A percentile compares a stretch with the other conserved stretches of the same genome.
Conservation (phyloP, 2,888 invertebrate species). For the Muschampia plurimacula region DNA sequence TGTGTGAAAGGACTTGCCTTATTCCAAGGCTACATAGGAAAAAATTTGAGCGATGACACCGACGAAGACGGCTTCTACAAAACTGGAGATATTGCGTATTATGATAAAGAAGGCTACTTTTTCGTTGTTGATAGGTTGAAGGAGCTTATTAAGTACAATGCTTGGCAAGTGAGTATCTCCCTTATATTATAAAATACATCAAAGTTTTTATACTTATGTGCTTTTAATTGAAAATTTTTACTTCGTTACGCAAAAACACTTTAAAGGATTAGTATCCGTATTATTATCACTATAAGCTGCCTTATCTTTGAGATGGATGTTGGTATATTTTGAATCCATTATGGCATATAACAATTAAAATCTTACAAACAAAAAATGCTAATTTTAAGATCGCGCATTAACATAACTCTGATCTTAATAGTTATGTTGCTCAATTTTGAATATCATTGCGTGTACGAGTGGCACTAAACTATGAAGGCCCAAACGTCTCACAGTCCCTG, state of each 20-base stretch:
- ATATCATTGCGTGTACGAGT: background rate
- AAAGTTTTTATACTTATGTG: too few species aligned
- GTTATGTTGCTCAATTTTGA: background rate
- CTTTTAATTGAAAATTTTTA: background rate
- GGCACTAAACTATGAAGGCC: background rate
- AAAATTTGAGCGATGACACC: slow-evolving; percentile 54
- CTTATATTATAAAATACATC: too few species aligned
- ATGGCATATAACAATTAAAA: slow-evolving; percentile 1
- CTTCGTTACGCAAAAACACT: background rate
- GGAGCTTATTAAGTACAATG: slow-evolving; percentile 73
- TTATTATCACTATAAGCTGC: background rate
- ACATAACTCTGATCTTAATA: background rate
- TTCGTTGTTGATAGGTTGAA: slow-evolving; percentile 70
- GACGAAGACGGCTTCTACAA: slow-evolving; percentile 69
- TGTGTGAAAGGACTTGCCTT: slow-evolving; percentile 64
- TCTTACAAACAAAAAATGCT: background rate
- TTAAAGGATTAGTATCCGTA: background rate
- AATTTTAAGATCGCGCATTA: background rate
- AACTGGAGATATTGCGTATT: slow-evolving; percentile 71
- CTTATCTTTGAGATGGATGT: background rate
- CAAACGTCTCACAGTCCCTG: slow-evolving; percentile 18
- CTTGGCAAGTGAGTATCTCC: slow-evolving; percentile 61
- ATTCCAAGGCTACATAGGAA: slow-evolving; percentile 67
- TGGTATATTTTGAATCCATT: background rate
- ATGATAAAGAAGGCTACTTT: slow-evolving; percentile 68